Evolutionary conservation across 2,888 invertebrate genomes (phyloP), one percentile per base, ranked within the genome.

Genomic region (Piscicola geometra): DNA sequence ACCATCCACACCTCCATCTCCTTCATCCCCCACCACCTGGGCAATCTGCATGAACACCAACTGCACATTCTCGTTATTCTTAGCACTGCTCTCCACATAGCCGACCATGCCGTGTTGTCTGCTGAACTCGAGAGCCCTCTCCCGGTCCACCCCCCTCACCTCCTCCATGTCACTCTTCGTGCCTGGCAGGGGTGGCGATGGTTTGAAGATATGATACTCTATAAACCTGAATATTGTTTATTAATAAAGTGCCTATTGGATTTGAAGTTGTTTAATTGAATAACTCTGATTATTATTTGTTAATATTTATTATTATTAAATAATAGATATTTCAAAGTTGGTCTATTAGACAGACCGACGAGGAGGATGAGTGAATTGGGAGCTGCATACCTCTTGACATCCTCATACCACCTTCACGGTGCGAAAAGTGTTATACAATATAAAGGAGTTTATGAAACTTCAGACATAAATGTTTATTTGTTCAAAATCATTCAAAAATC

Each of bases 381-480:
- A 30, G 94, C 94, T 74, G 97, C 94, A 84, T 96, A 97, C 83
- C 92, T 90, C 80, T 94, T 89, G 0, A 97, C 93, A 88, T 97
- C 97, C 83, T 96, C 96, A 79, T 97, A 91, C 97, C 97, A 97
- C 84, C 93, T 69, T 15, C 30, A n/a, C n/a, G 52, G n/a, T 18
- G n/a, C n/a, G 52, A 50, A 50, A 50, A 50, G n/a, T 18, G 52
- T 18, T 18, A 50, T 50, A 18, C 15, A 50, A 50, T 18, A 50
- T 18, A 50, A 50, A 50, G 15, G n/a, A 50, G n/a, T 15, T 18
- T 50, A 50, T 50, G 52, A 50, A 50, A 50, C 52, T 18, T 18
- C 15, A 50, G n/a, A 15, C 15, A 18, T 18, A 18, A 50, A 18
- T 18, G 15, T 15, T 18, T 18, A 50, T 18, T 18, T 50, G 52